phyloP scores from a whole-genome alignment of 35 echinoderm and acorn worm genomes.

The Apostichopus californicus region DNA sequence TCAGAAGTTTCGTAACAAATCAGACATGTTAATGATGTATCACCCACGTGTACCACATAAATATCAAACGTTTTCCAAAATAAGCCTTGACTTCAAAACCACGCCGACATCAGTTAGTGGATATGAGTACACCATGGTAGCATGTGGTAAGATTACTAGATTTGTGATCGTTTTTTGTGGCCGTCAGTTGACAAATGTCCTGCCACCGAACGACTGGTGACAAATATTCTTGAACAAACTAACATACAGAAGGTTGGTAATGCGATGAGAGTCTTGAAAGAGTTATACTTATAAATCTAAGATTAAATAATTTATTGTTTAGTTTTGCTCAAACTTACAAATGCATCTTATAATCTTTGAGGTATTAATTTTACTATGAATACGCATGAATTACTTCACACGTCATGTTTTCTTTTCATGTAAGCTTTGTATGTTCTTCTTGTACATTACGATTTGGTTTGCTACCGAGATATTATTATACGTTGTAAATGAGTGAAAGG shows the following conservation, averaged over 20 bases:
- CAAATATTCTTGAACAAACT: neutral
- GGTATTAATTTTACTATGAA: too few species aligned
- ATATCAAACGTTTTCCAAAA: constrained; percentile 36
- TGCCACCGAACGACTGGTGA: neutral
- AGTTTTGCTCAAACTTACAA: neutral
- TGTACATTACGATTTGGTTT: too few species aligned
- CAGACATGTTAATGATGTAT: constrained; percentile 49
- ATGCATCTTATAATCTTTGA: too few species aligned
- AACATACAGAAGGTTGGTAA: neutral
- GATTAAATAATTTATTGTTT: too few species aligned
- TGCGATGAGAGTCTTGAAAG: neutral
- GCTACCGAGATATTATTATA: too few species aligned
- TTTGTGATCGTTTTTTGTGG: constrained; percentile 29
- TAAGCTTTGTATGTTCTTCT: too few species aligned
- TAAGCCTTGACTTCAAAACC: constrained; percentile 64
- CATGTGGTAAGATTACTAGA: constrained; percentile 49
- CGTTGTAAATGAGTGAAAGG: too few species aligned
- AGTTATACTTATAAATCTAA: neutral
- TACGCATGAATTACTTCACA: too few species aligned
- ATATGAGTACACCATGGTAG: constrained; percentile 54
- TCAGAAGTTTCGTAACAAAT: constrained; percentile 53
- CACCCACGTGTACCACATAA: constrained; percentile 32
- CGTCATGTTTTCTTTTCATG: too few species aligned
- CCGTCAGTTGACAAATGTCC: neutral
- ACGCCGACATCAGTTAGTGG: constrained; percentile 56